phyloP scores from a whole-genome alignment of 2,797 vertebrate species.

The Gymnopithys bicolor region DNA sequence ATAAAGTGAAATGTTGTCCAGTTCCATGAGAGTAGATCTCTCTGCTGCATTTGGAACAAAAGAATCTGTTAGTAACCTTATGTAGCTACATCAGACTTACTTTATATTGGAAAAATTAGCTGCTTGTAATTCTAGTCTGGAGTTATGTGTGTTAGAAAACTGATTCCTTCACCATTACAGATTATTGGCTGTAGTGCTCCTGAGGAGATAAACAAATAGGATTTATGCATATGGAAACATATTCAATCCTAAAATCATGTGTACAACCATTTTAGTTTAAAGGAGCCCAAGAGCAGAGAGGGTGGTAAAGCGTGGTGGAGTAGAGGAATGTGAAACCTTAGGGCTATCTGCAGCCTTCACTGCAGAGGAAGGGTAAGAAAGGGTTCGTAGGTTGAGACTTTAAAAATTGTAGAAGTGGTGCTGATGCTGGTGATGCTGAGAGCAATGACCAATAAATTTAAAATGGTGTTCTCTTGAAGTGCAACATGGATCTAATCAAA shows the following conservation, averaged over 20 bases:
- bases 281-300: neutral
- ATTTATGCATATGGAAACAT: neutral
- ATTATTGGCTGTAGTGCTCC: neutral
- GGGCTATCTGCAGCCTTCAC: neutral
- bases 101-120: neutral
- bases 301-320: neutral
- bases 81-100: neutral
- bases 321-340: neutral
- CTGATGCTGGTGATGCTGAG: neutral
- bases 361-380: neutral
- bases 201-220: neutral
- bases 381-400: neutral
- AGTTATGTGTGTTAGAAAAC: neutral
- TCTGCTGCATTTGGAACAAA: constrained; percentile 7
- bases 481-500: neutral
- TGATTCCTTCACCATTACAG: neutral
- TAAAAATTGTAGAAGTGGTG: neutral
- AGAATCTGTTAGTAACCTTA: neutral
- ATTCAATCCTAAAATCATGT: neutral
- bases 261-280: neutral
- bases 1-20: neutral
- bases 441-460: neutral
- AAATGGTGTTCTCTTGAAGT: neutral
- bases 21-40: neutral
- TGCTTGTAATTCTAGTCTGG: neutral